Base-by-base conservation (phyloP, 1,140 invertebrate genomes). In the Aphelenchoides avenae region DNA sequence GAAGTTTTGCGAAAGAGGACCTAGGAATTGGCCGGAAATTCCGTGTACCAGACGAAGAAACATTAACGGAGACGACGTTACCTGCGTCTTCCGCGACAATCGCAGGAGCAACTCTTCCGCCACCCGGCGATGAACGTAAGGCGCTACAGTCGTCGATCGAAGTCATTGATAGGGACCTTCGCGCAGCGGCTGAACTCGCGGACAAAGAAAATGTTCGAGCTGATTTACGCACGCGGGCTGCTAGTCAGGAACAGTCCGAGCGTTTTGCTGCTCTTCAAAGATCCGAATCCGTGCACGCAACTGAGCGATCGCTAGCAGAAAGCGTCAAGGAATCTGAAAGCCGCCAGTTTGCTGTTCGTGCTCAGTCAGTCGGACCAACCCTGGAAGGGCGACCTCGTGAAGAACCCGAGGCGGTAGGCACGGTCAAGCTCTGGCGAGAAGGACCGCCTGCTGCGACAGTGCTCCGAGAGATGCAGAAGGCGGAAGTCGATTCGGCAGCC, bases 291-390 rank as follows among this genome's bases (percentile, higher is more conserved):
- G 51, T 20, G 18, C 30, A 18, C 26, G 1, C 6, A 6, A 46
- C 22, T 29, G 31, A 52, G 29, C 22, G 29, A 42, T 7, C 22
- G 1, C 30, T 27, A 29, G 20, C n/a, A 18, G 27, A 33, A 26
- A 24, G 33, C 26, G 24, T 46, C 31, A 57, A 40, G 52, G 39
- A 57, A 31, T 36, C 33, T 36, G 7, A 24, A 48, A 57, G 9
- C 26, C 5, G 30, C 20, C 9, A 15, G 47, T 37, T 20, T 41
- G 39, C 13, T 53, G 22, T 13, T 41, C 5, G 13, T 5, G 11
- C 51, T 22, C 4, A 37, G 47, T 9, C 5, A 41, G 13, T 15
- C 50, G 1, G 51, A 37, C 39, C 41, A 53, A 6, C 31, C 40
- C 13, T 30, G 33, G 20, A 37, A 48, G 24, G 46, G 33, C 13